These are phyloP conservation scores for Pardalotus punctatus DNA, from an alignment of 2,113 vertebrate genomes.

Conservation along the genomic window DNA sequence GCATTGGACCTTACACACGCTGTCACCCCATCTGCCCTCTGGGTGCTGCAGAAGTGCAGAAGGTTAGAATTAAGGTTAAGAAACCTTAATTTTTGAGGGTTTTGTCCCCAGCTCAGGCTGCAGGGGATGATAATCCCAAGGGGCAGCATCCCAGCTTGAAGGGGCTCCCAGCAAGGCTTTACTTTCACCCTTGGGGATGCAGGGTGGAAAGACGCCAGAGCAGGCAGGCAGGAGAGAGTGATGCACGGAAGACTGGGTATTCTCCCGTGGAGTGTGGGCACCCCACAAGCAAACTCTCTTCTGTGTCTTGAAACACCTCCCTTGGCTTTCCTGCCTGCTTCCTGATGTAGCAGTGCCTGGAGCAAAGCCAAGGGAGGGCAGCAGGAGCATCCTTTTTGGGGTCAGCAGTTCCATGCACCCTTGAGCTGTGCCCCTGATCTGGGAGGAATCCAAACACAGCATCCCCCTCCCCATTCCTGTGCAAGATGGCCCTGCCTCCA, in stretches of 20 bases:
- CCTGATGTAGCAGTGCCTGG: background rate
- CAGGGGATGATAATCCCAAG: background rate
- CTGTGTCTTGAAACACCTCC: rapidly evolving
- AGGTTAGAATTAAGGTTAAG: background rate
- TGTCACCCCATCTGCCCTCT: background rate
- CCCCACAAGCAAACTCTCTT: background rate
- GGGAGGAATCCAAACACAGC: background rate
- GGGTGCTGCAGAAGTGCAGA: background rate
- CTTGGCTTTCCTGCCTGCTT: rapidly evolving
- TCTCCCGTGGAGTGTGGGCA: background rate
- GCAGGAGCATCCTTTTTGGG: background rate
- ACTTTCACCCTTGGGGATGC: background rate
- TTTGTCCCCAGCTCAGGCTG: background rate
- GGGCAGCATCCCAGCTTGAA: background rate
- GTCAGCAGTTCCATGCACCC: rapidly evolving
- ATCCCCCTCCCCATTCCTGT: rapidly evolving
- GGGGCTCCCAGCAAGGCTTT: background rate
- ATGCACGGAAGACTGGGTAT: background rate
- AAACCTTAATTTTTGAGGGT: background rate
- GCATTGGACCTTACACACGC: rapidly evolving
- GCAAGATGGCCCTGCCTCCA: background rate
- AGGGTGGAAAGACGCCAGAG: slow-evolving; percentile 43
- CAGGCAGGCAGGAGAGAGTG: slow-evolving; percentile 12
- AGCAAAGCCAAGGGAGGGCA: background rate
- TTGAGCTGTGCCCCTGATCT: rapidly evolving